Percentiles rank a stretch among this genome's conserved stretches.
phyloP scores from a whole-genome alignment of 2,113 vertebrate genomes.

The Tupaia chinensis region DNA sequence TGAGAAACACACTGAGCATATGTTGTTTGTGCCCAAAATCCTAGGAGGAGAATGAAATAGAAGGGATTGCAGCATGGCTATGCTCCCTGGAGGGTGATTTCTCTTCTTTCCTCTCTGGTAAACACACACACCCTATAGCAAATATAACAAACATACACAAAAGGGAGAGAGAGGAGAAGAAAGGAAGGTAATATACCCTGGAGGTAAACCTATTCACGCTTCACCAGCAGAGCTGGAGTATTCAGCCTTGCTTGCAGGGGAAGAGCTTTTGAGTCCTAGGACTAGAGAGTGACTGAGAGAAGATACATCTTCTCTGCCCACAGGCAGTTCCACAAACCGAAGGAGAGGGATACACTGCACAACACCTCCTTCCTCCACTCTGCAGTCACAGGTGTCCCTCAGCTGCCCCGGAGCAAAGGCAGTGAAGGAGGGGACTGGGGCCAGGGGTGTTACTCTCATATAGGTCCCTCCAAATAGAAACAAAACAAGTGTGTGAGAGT shows the following conservation, averaged over 20 bases:
- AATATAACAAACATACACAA: too few relatives aligned
- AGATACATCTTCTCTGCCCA: background rate
- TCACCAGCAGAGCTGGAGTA: background rate
- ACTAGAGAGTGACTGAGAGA: background rate
- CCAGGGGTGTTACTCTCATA: background rate
- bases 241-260: background rate
- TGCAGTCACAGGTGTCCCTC: fast-evolving
- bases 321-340: background rate
- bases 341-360: background rate
- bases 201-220: background rate
- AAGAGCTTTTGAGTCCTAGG: background rate
- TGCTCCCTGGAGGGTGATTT: too few relatives aligned
- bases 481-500: background rate
- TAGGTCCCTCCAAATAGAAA: background rate
- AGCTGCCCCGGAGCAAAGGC: background rate
- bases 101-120: too few relatives aligned
- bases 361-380: background rate
- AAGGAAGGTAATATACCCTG: background rate
- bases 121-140: too few relatives aligned
- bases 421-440: fast-evolving
- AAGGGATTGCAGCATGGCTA: too few relatives aligned
- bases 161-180: too few relatives aligned
- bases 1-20: too few relatives aligned
- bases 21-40: too few relatives aligned
- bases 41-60: too few relatives aligned